Conservation (phyloP, 2,797 vertebrate genomes). For the Takifugu ocellatus region DNA sequence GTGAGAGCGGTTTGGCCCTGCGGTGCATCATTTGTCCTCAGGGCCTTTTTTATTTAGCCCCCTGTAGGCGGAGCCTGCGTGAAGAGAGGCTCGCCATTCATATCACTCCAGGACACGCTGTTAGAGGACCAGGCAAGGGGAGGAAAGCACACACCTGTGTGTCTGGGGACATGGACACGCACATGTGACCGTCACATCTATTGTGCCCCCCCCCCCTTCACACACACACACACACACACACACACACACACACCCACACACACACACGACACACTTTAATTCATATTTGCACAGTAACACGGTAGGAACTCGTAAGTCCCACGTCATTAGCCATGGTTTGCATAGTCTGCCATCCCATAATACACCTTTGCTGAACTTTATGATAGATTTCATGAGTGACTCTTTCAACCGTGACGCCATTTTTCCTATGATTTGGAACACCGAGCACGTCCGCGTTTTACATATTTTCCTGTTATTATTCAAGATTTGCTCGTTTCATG, state of each 20-base stretch:
- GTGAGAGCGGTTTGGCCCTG: constrained; percentile 12
- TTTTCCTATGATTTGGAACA: neutral
- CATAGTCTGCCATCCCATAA: constrained; percentile 32
- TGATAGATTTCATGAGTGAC: constrained; percentile 1
- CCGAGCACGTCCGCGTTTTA: neutral
- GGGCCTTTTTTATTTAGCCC: constrained; percentile 33
- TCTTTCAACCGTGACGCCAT: neutral
- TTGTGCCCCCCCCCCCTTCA: neutral
- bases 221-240: constrained; percentile 10
- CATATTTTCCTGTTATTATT: neutral
- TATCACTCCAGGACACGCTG: constrained; percentile 67
- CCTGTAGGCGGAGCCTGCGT: constrained; percentile 54
- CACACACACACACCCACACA: neutral
- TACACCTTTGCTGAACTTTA: constrained; percentile 8
- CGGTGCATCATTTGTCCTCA: constrained; percentile 4
- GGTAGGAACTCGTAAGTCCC: constrained; percentile 9
- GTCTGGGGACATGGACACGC: constrained; percentile 2
- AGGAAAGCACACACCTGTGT: constrained; percentile 32
- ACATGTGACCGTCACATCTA: neutral
- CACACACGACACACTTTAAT: too few relatives aligned
- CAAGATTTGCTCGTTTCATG: neutral
- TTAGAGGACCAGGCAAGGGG: constrained; percentile 37
- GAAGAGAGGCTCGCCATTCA: constrained; percentile 64
- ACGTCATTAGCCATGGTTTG: constrained; percentile 48
- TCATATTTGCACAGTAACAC: too few relatives aligned